Percentiles rank a stretch among this genome's conserved stretches.
These are phyloP conservation scores for Galeopterus variegatus DNA, from an alignment of 2,113 vertebrate species.

Conservation along the genomic window DNA sequence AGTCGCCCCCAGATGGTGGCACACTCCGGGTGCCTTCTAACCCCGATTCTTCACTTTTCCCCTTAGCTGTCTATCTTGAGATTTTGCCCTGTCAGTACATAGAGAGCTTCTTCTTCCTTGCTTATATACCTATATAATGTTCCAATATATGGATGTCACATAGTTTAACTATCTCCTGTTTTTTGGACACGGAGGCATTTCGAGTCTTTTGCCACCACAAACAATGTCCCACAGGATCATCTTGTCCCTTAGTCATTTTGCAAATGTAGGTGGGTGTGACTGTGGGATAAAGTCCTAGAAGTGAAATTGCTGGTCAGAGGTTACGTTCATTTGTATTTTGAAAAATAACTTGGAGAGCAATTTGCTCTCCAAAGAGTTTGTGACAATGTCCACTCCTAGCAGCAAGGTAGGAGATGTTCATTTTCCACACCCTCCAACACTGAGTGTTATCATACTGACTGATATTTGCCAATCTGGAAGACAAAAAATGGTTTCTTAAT, in stretches of 20 bases:
- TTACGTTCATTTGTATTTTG: not conserved
- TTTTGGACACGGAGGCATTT: not conserved
- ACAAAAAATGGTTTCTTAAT: not conserved
- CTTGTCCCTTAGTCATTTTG: not conserved
- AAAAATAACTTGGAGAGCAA: not conserved
- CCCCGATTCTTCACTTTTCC: not conserved
- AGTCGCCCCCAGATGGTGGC: not conserved
- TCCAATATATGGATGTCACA: not conserved
- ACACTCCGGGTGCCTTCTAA: accelerated
- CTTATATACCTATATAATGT: not conserved
- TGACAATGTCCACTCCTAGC: not conserved
- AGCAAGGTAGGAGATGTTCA: not conserved
- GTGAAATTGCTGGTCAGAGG: no score
- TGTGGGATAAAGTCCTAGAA: not conserved
- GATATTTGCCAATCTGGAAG: not conserved
- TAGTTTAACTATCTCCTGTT: not conserved
- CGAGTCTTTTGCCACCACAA: not conserved
- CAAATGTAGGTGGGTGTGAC: not conserved
- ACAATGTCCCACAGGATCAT: not conserved
- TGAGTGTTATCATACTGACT: not conserved
- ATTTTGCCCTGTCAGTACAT: not conserved
- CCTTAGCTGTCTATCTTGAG: not conserved
- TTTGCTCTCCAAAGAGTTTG: not conserved
- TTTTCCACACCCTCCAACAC: not conserved
- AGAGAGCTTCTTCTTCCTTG: not conserved